Base-by-base conservation (phyloP, 1,140 invertebrate species). In the Drosophila guanche region DNA sequence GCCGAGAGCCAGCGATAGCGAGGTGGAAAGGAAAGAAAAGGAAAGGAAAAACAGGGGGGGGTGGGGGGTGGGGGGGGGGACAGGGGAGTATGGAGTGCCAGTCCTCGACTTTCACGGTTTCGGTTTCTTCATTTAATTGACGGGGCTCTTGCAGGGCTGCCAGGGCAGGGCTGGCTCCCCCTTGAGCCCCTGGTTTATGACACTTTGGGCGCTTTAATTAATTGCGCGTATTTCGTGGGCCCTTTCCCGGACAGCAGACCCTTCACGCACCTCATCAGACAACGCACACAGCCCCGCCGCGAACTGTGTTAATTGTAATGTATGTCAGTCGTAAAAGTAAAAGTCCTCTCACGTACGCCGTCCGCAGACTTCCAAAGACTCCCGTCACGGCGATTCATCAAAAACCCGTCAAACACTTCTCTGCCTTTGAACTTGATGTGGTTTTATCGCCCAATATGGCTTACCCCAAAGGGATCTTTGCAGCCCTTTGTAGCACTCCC, bases 291-390 rank as follows among this genome's bases (percentile, higher is more conserved):
- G 25, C 58, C 63, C 3, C 10, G 1, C 33, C 33, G 27, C 33
- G 8, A 1, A 40, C 41, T 51, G 57, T 54, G 45, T 81, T 85
- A 85, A 85, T 86, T 85, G 81, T 85, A 85, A 77, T 86, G 81
- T 81, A 67, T 81, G 81, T 85, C 61, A 52, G 77, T 75, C 77
- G 73, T 81, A 65, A 85, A 85, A 68, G 62, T 73, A 76, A 85
- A 77, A 79, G 76, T 77, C 80, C 60, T 53, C 57, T 84, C 79
- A 84, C 79, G 62, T 79, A 71, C 54, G 42, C 16, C 16, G 25
- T n/a, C 10, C 40, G 6, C 3, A 16, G n/a, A 22, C 37, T 45
- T 54, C 22, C 22, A 50, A 37, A 50, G 69, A 53, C 51, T 37
- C 16, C 16, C 46, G 54, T 41, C 51, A 33, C n/a, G 14, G 12